Evolutionary conservation across 2,888 invertebrate species (phyloP).

Genomic region (Drosophila kanekoi): DNA sequence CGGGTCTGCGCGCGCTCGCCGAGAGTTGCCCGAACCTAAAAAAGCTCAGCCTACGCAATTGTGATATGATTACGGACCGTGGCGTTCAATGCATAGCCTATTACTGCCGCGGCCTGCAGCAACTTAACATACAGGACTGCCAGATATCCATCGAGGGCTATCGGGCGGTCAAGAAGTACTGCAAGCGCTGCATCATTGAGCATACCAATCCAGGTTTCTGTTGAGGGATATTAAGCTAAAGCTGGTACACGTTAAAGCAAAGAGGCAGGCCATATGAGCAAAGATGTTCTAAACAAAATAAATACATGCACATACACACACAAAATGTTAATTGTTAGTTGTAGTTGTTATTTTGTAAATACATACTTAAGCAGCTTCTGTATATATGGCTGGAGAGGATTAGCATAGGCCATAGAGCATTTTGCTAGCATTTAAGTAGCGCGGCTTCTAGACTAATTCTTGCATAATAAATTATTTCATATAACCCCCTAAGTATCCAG

Average conservation of each 20-base stretch:
- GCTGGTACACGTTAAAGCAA: conserved; percentile 48
- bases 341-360: conserved; percentile 57
- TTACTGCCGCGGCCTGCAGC: conserved; percentile 94
- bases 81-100: conserved; percentile 95
- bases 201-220: conserved; percentile 98
- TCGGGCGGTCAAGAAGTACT: conserved; percentile 95
- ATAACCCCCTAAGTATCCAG: conserved; percentile 18
- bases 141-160: conserved; percentile 95
- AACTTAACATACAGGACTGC: conserved; percentile 97
- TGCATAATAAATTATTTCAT: conserved; percentile 72
- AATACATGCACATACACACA: conserved; percentile 24
- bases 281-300: conserved; percentile 58
- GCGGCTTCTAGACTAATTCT: conserved; percentile 69
- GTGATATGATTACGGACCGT: conserved; percentile 95
- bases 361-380: conserved; percentile 42
- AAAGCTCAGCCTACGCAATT: conserved; percentile 95
- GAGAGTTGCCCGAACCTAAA: conserved; percentile 96
- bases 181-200: conserved; percentile 96
- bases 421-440: conserved; percentile 63
- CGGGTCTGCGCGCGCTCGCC: conserved; percentile 93
- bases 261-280: conserved; percentile 77
- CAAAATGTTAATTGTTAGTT: conserved; percentile 23
- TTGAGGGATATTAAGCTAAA: conserved; percentile 81
- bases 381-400: conserved; percentile 44
- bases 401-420: conserved; percentile 54